Conservation (phyloP, 2,888 invertebrate genomes). For the Epinotia bilunana region DNA sequence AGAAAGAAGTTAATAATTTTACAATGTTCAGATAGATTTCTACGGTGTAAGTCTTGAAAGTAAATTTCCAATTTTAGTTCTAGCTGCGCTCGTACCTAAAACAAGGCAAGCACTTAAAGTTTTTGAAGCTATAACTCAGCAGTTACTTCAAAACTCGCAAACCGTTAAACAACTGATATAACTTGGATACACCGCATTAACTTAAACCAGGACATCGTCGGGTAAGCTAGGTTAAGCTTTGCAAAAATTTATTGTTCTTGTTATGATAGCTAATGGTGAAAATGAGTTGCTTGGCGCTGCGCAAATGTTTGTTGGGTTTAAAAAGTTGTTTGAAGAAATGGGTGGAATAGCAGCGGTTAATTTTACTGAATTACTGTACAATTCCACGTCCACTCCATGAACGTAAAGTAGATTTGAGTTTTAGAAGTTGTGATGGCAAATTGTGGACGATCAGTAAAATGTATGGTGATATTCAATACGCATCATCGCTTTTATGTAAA, state of each 20-base stretch:
- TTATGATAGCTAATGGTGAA: constrained; percentile 38
- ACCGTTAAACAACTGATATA: constrained; percentile 40
- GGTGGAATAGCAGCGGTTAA: background rate
- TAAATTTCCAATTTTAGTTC: constrained; percentile 8
- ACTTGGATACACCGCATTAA: constrained; percentile 36
- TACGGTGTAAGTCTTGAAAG: background rate
- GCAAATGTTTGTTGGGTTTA: constrained; percentile 24
- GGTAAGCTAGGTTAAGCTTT: constrained; percentile 26
- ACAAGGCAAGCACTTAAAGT: constrained; percentile 31
- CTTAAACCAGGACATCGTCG: constrained; percentile 29
- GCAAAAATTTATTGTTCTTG: constrained; percentile 40
- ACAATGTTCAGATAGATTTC: no score
- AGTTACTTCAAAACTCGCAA: constrained; percentile 32
- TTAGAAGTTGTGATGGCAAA: background rate
- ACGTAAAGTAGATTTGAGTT: background rate
- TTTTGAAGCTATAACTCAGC: constrained; percentile 36
- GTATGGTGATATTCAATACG: no score
- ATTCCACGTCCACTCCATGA: background rate
- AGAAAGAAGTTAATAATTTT: no score
- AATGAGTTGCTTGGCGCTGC: constrained; percentile 30
- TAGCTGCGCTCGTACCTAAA: constrained; percentile 3
- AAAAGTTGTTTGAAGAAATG: constrained; percentile 25
- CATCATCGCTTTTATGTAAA: no score
- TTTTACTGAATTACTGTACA: background rate
- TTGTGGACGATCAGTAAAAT: no score